phyloP scores from a whole-genome alignment of 2,113 vertebrate species.

The Austrofundulus limnaeus region DNA sequence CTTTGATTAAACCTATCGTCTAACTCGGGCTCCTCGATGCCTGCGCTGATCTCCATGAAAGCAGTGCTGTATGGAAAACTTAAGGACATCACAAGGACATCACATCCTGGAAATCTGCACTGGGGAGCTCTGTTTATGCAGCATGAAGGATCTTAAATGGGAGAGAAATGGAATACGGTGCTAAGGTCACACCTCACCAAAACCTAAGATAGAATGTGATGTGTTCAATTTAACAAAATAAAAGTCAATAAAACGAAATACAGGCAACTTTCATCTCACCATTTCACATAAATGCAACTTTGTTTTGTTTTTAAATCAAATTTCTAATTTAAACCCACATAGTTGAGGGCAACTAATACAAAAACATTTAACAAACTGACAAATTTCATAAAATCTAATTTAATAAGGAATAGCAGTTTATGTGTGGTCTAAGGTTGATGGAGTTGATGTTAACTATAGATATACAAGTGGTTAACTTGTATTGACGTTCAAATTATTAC shows the following conservation, averaged over 20 bases:
- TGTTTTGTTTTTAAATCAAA: slow-evolving; percentile 2
- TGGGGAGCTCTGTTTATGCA: slow-evolving; percentile 61
- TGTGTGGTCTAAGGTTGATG: too few relatives aligned
- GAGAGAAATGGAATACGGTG: slow-evolving; percentile 45
- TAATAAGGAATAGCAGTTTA: too few relatives aligned
- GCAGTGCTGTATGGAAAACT: slow-evolving; percentile 51
- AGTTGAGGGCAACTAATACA: too few relatives aligned
- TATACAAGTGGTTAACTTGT: too few relatives aligned
- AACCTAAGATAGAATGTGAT: slow-evolving; percentile 32
- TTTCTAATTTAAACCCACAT: not conserved
- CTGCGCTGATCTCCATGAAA: slow-evolving; percentile 54
- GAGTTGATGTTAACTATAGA: too few relatives aligned
- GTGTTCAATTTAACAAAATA: not conserved
- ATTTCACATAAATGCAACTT: slow-evolving; percentile 10
- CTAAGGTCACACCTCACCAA: slow-evolving; percentile 25
- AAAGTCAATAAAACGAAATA: slow-evolving; percentile 8
- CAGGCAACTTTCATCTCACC: slow-evolving; percentile 19
- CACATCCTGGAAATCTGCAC: slow-evolving; percentile 60
- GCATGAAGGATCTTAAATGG: slow-evolving; percentile 42
- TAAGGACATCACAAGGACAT: slow-evolving; percentile 74
- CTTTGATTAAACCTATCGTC: slow-evolving; percentile 60
- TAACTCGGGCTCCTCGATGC: slow-evolving; percentile 32
- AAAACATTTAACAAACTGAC: too few relatives aligned
- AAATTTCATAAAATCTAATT: too few relatives aligned
- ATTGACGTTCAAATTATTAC: too few relatives aligned